Evolutionary conservation across 1,140 invertebrate species (phyloP), one percentile per base, ranked within the genome.

Genomic region (Frieseomelitta varia): DNA sequence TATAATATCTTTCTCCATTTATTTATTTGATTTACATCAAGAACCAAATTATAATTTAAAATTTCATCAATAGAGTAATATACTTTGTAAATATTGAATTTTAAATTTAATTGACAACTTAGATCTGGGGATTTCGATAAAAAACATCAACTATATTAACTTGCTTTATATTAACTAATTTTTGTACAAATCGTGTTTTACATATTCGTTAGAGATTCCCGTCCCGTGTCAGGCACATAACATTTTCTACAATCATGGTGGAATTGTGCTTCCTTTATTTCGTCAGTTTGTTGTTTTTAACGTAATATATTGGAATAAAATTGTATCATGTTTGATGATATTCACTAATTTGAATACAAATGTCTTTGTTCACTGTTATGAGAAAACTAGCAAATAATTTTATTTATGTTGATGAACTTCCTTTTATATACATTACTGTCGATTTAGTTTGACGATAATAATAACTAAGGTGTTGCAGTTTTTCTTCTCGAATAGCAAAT

Each of bases 331-430:
- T 10, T 30, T 39, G 17, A 21, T 14, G 61, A 55, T 81, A 76
- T 81, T 75, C 74, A 56, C 47, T 53, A 74, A 81, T 81, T 81
- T 65, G 47, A 81, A 81, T 67, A 81, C 80, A 81, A 81, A 81
- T 76, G 72, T 51, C 30, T 75, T 81, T 81, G 58, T 81, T 73
- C 14, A 0, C 12, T 19, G 10, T 30, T 34, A 55, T 12, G 58
- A 55, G 72, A 76, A 81, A 67, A 55, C 27, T 1, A 17, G 47
- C 14, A 63, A 53, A 74, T 74, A 47, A 76, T 56, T 81, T 76
- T 47, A 34, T 19, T 63, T 67, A 34, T 15, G 34, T 61, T 27
- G 27, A 73, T 6, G 19, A 4, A 27, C 24, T 61, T 58, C n/a
- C 30, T 30, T 71, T 61, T n/a, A 34, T 10, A 39, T n/a, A 24